Evolutionary conservation across 1,140 invertebrate genomes (phyloP).

Genomic region (Neotoxoptera formosana): DNA sequence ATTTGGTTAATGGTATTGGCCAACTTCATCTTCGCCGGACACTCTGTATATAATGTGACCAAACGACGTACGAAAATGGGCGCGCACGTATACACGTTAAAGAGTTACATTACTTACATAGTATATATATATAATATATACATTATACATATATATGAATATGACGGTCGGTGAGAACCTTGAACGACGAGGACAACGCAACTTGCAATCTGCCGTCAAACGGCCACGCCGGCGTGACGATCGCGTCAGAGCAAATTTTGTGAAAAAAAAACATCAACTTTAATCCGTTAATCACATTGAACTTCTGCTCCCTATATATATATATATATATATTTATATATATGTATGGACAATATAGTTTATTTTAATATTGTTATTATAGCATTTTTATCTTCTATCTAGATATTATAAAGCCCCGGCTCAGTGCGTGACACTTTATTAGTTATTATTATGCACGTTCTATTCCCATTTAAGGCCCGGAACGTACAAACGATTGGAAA

Average conservation of each 20-base stretch:
- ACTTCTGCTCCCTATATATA: too few species aligned
- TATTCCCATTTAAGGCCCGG: not conserved
- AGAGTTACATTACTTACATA: not conserved
- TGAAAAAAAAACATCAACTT: not conserved
- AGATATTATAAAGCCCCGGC: not conserved
- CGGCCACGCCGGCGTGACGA: not conserved
- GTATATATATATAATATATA: not conserved
- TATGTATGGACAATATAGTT: not conserved
- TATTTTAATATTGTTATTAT: not conserved
- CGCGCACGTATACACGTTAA: not conserved
- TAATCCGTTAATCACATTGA: not conserved
- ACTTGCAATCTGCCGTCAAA: not conserved
- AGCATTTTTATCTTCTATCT: not conserved
- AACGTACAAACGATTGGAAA: not conserved
- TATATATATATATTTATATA: too few species aligned
- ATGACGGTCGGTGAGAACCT: not conserved
- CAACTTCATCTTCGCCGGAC: not conserved
- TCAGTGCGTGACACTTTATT: not conserved
- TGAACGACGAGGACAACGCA: constrained; percentile 38
- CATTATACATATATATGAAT: not conserved
- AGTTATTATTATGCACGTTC: not conserved
- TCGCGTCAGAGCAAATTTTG: not conserved
- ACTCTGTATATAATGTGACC: not conserved
- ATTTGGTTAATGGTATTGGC: not conserved
- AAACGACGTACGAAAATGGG: not conserved